Evolutionary conservation across 2,113 vertebrate genomes (phyloP), one percentile per base, ranked within the genome.

Genomic region (Scalopus aquaticus): DNA sequence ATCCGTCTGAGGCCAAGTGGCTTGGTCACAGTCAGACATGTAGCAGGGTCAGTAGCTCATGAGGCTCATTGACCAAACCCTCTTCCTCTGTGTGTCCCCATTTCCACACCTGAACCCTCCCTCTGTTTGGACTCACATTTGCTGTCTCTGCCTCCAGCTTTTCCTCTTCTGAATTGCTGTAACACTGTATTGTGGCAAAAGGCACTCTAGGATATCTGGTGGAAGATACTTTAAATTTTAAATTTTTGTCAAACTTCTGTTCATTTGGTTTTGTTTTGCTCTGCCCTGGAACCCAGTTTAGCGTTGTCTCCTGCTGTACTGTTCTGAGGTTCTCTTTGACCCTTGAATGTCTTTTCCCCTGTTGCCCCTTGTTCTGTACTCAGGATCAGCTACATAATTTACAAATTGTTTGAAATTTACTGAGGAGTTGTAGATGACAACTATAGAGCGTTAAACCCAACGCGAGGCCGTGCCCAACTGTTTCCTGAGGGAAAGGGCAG

Each of bases 31-130:
- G 62, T 91, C 83, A 93, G 86, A 94, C 73, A 37, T 70, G 94
- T 93, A 89, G 93, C 95, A 90, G 91, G 60, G 64, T 95, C 91
- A 46, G 46, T 44, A 69, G 86, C 90, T 93, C 24, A 1, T 20
- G n/a, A 91, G 80, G 76, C 83, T 90, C 44, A 26, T 0, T 93
- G 92, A 73, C 91, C 89, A 93, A 74, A 94, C 62, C 88, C 70
- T 26, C 2, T 73, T 49, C n/a, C 74, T 46, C 51, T 73, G 60
- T 22, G 6, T 5, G 5, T 42, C 19, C 79, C 54, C 56, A 0
- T 2, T 1, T 12, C 91, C 62, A 24, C 13, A 51, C 35, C 35
- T 76, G 65, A 49, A 5, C 72, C n/a, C 69, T 32, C 67, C 35
- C 4, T 65, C 56, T 70, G 15, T 85, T 44, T 30, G 44, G 74